Evolutionary conservation across 2,113 vertebrate genomes (phyloP).

Genomic region (Corythornis madagascariensis): DNA sequence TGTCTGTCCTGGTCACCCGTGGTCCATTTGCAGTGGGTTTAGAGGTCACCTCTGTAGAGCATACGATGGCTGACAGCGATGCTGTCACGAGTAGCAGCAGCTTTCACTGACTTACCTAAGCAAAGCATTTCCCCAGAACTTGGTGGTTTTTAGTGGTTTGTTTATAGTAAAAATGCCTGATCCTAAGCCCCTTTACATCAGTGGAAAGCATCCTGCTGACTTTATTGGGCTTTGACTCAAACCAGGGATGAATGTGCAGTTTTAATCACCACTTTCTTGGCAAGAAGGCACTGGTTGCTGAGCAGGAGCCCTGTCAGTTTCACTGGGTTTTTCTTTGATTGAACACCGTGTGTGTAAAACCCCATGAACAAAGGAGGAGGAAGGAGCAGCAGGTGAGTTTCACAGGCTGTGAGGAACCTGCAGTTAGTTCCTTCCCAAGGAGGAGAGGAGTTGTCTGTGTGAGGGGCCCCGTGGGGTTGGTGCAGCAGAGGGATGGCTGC

Average conservation of each 20-base stretch:
- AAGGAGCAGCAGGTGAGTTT: conserved; percentile 37
- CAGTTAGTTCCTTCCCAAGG: neutral
- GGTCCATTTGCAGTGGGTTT: neutral
- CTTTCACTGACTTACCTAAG: conserved; percentile 26
- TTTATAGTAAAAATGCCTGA: conserved; percentile 30
- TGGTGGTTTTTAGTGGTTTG: conserved; percentile 25
- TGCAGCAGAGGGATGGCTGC: neutral
- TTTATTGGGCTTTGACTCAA: conserved; percentile 42
- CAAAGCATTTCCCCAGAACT: neutral
- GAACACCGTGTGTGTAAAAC: conserved; percentile 12
- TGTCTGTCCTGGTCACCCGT: neutral
- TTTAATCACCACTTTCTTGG: conserved; percentile 56
- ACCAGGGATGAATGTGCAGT: conserved; percentile 2
- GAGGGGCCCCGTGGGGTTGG: neutral
- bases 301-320: neutral
- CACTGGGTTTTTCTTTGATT: conserved; percentile 1
- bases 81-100: neutral
- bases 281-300: conserved; percentile 9
- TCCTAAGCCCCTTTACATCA: conserved; percentile 49
- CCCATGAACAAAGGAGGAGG: conserved; percentile 13
- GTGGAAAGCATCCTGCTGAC: conserved; percentile 22
- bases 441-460: rapidly evolving
- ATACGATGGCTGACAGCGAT: neutral
- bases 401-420: neutral
- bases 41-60: neutral